phyloP scores from a whole-genome alignment of 2,113 vertebrate genomes.

The Gopherus evgoodei region DNA sequence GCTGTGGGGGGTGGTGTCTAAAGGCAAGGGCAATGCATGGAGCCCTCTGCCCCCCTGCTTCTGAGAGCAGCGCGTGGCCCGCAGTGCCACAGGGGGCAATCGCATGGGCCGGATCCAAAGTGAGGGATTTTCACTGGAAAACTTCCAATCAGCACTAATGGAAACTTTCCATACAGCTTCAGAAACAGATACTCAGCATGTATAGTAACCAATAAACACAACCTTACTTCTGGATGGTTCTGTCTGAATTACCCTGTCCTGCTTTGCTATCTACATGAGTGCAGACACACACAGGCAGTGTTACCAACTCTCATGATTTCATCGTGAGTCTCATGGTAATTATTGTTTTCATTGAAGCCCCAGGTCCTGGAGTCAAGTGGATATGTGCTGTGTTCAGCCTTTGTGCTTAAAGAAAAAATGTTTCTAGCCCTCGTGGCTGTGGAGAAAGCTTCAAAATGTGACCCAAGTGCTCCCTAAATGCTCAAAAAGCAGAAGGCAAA shows the following conservation, averaged over 20 bases:
- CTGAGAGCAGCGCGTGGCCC: too few species aligned
- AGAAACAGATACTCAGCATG: too few species aligned
- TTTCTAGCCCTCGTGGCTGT: background rate
- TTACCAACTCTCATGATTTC: background rate
- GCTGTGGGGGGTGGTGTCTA: too few species aligned
- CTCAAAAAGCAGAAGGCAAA: background rate
- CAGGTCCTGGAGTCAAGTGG: background rate
- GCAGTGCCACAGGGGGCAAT: too few species aligned
- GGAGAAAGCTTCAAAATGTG: background rate
- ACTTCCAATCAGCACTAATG: too few species aligned
- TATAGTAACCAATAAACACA: too few species aligned
- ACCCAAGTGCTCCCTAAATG: background rate
- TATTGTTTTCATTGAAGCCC: background rate
- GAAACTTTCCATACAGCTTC: too few species aligned
- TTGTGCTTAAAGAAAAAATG: background rate
- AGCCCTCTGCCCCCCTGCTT: too few species aligned
- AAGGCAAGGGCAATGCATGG: too few species aligned
- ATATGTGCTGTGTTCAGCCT: background rate
- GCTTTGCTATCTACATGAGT: background rate
- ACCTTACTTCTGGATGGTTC: background rate
- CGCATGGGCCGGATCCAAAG: too few species aligned
- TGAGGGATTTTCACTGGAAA: too few species aligned
- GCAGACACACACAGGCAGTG: background rate
- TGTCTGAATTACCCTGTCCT: background rate
- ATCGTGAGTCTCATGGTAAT: background rate